Percentiles rank a stretch among this genome's conserved stretches.
These are phyloP conservation scores for Sinhomidia bicolor DNA, from an alignment of 2,888 invertebrate genomes.

Conservation along the genomic window DNA sequence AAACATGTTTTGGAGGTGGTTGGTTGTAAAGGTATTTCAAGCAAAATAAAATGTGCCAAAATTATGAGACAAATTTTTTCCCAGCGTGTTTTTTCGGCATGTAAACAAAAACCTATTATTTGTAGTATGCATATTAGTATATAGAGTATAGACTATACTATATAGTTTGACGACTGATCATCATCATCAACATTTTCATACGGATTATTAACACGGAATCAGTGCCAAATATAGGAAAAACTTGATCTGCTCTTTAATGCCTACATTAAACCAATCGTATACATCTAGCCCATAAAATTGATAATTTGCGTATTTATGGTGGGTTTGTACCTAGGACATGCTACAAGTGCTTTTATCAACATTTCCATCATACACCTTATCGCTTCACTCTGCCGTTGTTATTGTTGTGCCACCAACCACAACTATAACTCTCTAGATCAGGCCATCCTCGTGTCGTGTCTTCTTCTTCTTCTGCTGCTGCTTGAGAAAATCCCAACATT, in stretches of 20 bases:
- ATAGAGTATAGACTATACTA: no score
- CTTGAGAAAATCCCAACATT: slow-evolving; percentile 18
- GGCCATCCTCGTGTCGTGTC: neutral
- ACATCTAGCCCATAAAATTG: neutral
- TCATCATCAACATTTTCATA: no score
- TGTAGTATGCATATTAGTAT: neutral
- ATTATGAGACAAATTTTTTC: neutral
- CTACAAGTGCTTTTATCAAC: no score
- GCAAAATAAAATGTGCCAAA: neutral
- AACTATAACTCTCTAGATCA: neutral
- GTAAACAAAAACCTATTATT: neutral
- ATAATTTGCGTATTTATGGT: neutral
- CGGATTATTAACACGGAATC: neutral
- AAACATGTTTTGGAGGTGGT: slow-evolving; percentile 15
- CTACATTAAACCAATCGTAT: no score
- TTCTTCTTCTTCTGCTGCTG: neutral
- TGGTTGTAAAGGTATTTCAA: neutral
- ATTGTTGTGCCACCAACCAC: neutral
- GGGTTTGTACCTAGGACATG: neutral
- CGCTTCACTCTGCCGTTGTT: no score
- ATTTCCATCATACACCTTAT: no score
- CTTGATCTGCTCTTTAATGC: slow-evolving; percentile 37
- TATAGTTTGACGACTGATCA: no score
- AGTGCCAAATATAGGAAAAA: slow-evolving; percentile 31
- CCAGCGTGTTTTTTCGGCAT: neutral